These are phyloP conservation scores for Lateolabrax maculatus DNA, from an alignment of 2,797 vertebrate genomes.

Conservation along the genomic window DNA sequence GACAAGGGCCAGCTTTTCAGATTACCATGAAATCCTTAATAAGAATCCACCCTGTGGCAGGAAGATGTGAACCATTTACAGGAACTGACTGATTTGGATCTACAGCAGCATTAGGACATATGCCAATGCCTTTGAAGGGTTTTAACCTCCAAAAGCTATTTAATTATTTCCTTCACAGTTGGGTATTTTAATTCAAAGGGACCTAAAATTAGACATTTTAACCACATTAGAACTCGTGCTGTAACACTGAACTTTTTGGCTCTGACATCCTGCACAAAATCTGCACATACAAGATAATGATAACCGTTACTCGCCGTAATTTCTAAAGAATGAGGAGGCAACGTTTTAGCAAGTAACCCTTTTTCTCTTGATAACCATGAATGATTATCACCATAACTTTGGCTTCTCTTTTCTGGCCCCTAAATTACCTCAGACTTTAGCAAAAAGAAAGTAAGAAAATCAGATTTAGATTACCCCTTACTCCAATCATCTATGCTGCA, in stretches of 20 bases:
- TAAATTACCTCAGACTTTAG: background rate
- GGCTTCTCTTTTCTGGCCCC: background rate
- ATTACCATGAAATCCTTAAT: conserved; percentile 43
- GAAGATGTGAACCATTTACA: conserved; percentile 36
- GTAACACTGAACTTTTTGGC: conserved; percentile 24
- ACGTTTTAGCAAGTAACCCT: background rate
- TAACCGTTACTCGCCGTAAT: conserved; percentile 25
- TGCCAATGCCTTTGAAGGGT: conserved; percentile 18
- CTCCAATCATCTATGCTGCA: background rate
- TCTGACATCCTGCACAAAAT: background rate
- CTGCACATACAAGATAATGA: conserved; percentile 71
- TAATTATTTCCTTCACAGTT: background rate
- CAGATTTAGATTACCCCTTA: background rate
- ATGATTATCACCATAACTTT: too few relatives aligned
- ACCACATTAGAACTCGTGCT: background rate
- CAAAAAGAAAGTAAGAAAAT: conserved; percentile 7
- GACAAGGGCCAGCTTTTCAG: conserved; percentile 52
- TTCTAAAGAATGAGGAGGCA: conserved; percentile 59
- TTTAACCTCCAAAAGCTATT: conserved; percentile 31
- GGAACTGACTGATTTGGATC: conserved; percentile 38
- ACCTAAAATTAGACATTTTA: background rate
- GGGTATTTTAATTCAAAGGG: background rate
- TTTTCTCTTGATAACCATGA: background rate
- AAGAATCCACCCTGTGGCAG: conserved; percentile 28
- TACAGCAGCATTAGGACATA: conserved; percentile 28